Evolutionary conservation across 2,113 vertebrate species (phyloP).

Genomic region (Crotalus helleri): DNA sequence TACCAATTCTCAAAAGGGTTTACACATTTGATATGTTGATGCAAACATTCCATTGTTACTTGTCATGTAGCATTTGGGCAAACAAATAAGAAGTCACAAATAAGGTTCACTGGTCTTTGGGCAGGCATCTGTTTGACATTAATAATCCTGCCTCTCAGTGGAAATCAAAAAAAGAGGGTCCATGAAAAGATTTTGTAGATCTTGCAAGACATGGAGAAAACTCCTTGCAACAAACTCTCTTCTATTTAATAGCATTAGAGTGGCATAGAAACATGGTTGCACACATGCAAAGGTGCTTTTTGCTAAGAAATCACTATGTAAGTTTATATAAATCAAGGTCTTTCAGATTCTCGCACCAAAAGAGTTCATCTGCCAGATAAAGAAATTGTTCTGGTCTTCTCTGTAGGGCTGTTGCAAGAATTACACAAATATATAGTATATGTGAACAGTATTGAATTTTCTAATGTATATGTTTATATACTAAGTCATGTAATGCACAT

Average conservation of each 20-base stretch:
- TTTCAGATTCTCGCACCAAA: background rate
- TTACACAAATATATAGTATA: background rate
- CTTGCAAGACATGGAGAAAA: conserved; percentile 57
- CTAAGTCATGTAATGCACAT: background rate
- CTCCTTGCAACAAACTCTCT: background rate
- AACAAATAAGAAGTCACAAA: conserved; percentile 18
- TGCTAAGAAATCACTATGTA: background rate
- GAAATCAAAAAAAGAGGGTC: conserved; percentile 45
- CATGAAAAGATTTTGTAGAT: conserved; percentile 63
- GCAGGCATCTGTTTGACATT: conserved; percentile 57
- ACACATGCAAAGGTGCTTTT: background rate
- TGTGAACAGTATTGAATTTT: background rate
- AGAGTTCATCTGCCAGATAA: background rate
- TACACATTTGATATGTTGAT: background rate
- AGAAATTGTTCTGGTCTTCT: background rate
- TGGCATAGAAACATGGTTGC: background rate
- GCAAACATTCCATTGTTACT: background rate
- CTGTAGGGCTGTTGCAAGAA: background rate
- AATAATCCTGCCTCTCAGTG: conserved; percentile 62
- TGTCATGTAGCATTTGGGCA: background rate
- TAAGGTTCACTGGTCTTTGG: conserved; percentile 2
- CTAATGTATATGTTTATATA: background rate
- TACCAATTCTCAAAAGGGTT: background rate
- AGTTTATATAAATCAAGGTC: background rate
- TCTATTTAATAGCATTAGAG: background rate